Evolutionary conservation across 2,797 vertebrate genomes (phyloP), one percentile per base, ranked within the genome.

Genomic region (Epinephelus awoara): DNA sequence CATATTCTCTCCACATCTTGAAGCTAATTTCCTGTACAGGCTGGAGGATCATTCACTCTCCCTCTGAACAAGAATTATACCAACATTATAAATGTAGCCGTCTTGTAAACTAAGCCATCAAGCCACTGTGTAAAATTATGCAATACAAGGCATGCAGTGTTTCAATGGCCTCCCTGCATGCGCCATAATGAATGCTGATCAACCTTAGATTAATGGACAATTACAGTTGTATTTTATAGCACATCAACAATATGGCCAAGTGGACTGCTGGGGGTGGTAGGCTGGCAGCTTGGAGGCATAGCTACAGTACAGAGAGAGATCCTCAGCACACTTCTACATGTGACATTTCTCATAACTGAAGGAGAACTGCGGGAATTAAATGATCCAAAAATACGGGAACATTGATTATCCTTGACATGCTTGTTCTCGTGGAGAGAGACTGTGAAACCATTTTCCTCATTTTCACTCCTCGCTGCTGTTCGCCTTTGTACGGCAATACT

Each of bases 171-270:
- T 86, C 67, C 76, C 71, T 73, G 81, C 87, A 76, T 61, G 73
- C 65, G 40, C 71, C 23, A 2, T 91, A 93, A 94, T 94, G 90
- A 93, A 89, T 79, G 83, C 82, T 89, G 91, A 91, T 91, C 89
- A 92, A 85, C 80, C 62, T 85, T 76, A 90, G 90, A 94, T 94
- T 93, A 93, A 95, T 92, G 87, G 91, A 93, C 85, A 89, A 88
- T 94, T 93, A 91, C 71, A 74, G 76, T 44, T 68, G 62, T 61
- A 81, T 81, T 92, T 92, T 92, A 94, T 88, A 88, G 89, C 91
- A 87, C 89, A 89, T 88, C 74, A 77, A 89, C 88, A 90, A 85
- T 85, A 91, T 88, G 82, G 87, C 83, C 66, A 40, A 84, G 74
- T 65, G 86, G 74, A 83, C 79, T 23, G 82, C 72, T 84, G 84